Evolutionary conservation across 2,797 vertebrate genomes (phyloP).

Genomic region (Smutsia gigantea): DNA sequence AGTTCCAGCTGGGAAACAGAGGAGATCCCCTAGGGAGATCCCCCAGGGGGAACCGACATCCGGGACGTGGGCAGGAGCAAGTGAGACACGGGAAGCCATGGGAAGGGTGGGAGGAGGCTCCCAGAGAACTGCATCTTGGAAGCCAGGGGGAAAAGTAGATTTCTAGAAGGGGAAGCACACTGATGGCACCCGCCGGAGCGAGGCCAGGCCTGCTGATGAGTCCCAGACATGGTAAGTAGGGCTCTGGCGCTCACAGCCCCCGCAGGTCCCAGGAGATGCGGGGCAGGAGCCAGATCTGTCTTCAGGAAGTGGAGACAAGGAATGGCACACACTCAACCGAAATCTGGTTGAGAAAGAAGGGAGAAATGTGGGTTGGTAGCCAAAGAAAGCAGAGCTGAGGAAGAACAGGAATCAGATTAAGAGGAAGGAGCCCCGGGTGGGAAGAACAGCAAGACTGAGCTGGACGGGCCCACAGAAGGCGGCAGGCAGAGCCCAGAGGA

Average conservation of each 20-base stretch:
- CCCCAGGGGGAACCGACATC: neutral
- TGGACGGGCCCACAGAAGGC: neutral
- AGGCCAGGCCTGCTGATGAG: neutral
- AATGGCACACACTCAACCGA: neutral
- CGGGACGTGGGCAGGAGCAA: neutral
- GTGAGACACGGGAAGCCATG: neutral
- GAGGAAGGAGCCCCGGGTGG: neutral
- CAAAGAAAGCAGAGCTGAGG: neutral
- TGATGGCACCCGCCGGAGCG: neutral
- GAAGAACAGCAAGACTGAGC: neutral
- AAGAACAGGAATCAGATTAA: neutral
- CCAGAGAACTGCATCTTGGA: neutral
- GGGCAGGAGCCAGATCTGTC: neutral
- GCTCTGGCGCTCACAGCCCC: neutral
- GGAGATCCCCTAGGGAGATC: neutral
- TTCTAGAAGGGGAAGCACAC: neutral
- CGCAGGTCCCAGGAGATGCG: neutral
- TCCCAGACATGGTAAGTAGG: fast-evolving
- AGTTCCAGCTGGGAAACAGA: neutral
- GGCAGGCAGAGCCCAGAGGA: neutral
- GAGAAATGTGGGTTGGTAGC: neutral
- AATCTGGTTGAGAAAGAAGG: neutral
- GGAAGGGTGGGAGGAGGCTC: neutral
- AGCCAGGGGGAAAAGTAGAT: neutral
- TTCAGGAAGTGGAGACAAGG: neutral